phyloP scores from a whole-genome alignment of 2,888 invertebrate species.

The Cordilura impudica region DNA sequence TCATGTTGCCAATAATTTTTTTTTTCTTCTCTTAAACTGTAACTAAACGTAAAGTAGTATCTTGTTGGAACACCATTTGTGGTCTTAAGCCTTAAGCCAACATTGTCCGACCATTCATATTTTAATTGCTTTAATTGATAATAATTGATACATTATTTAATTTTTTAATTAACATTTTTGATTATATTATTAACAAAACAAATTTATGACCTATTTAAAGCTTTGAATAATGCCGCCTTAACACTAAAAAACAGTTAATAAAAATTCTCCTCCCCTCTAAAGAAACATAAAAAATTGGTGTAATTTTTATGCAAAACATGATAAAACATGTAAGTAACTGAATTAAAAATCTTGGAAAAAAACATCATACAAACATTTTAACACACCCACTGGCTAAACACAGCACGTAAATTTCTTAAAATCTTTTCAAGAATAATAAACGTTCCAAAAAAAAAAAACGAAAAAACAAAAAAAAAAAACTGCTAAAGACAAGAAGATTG shows the following conservation, averaged over 20 bases:
- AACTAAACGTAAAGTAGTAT: too few species aligned
- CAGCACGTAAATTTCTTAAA: background rate
- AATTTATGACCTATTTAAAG: background rate
- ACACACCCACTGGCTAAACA: constrained; percentile 48
- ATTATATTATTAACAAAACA: background rate
- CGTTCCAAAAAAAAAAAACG: background rate
- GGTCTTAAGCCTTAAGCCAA: too few species aligned
- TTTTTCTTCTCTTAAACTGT: too few species aligned
- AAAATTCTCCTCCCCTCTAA: background rate
- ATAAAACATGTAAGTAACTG: background rate
- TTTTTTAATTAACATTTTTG: background rate
- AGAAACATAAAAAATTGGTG: background rate
- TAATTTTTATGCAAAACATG: background rate
- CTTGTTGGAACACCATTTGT: too few species aligned
- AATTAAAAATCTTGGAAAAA: background rate
- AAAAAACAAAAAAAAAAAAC: background rate
- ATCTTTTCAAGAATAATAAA: constrained; percentile 6
- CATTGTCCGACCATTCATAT: too few species aligned
- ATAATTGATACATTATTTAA: constrained; percentile 9
- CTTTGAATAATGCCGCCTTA: background rate
- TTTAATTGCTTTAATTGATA: constrained; percentile 32
- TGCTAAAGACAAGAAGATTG: background rate
- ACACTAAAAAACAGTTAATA: background rate
- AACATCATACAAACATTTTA: constrained; percentile 20
- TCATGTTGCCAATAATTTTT: too few species aligned